Evolutionary conservation across 2,888 invertebrate species (phyloP), one percentile per base, ranked within the genome.

Genomic region (Caenorhabditis panamensis): DNA sequence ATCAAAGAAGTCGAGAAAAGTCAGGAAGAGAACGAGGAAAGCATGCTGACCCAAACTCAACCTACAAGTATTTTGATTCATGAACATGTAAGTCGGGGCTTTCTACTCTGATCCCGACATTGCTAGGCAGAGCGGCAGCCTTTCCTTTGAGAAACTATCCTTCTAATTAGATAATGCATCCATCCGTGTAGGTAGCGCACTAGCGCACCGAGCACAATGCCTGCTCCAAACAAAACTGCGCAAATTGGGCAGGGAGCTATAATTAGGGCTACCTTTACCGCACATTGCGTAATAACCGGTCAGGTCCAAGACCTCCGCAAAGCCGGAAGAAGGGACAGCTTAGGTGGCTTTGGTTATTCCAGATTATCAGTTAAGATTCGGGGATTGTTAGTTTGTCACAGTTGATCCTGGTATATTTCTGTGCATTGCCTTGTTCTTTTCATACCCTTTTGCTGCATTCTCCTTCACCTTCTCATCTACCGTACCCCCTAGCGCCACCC

Each of bases 1-100:
- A 41, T 49, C 9, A 68, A 56, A 16, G 68, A 58, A 22, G 47
- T 63, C 5, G 76, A 62, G 37, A 68, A 75, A 3, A 64, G 66
- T 71, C 73, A 82, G 61, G 73, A 82, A 53, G 59, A 68, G 71
- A 62, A 63, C 82, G 37, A 63, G 26, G 64, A 58, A 58, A 28
- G 49, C 31, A 68, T 68, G 69, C 9, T 71, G 51, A 18, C 56
- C 20, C 53, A 59, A 41, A 26, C 75, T 3, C 61, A 37, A 2
- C 54, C 62, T 8, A 56, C 68, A 1, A 68, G 36, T 8, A 62
- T 76, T 20, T 26, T 76, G 13, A 76, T 69, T 18, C 58, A 69
- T 11, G 77, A 69, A n/a, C 62, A 63, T 58, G 77, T 77, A 47
- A 77, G 77, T 75, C 36, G 9, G 4, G 5, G 9, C 4, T 6